Evolutionary conservation across 2,113 vertebrate species (phyloP).

Genomic region (Ictidomys tridecemlineatus): DNA sequence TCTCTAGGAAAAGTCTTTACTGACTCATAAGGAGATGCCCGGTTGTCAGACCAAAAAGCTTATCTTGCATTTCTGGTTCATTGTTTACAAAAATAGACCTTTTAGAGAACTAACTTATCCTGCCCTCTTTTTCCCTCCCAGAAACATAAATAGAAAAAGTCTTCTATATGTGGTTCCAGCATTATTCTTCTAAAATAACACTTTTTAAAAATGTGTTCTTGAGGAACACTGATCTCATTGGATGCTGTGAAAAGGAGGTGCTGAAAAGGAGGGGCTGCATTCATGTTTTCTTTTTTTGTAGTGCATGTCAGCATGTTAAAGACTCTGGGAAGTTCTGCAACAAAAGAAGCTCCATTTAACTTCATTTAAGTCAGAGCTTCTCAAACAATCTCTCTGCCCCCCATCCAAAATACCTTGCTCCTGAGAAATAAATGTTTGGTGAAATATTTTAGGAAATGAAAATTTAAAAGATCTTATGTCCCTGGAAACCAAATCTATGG

Average conservation of each 20-base stretch:
- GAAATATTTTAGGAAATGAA: slow-evolving; percentile 1
- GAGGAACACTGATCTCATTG: neutral
- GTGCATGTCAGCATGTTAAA: neutral
- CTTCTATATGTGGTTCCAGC: neutral
- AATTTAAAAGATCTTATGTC: neutral
- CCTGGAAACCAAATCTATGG: neutral
- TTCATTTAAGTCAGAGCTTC: slow-evolving; percentile 4
- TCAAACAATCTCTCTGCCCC: neutral
- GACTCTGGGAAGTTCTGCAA: neutral
- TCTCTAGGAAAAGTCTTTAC: neutral
- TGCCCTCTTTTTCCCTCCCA: neutral
- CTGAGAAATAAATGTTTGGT: neutral
- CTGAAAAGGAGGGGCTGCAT: neutral
- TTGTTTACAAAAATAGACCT: neutral
- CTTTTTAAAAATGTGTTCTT: neutral
- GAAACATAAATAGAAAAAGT: neutral
- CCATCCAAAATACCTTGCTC: neutral
- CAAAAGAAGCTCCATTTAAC: neutral
- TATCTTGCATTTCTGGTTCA: neutral
- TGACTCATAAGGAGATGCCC: neutral
- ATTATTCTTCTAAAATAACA: neutral
- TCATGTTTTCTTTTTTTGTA: neutral
- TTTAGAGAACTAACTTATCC: neutral
- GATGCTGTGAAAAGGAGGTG: neutral
- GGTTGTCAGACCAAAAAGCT: neutral